Percentiles rank a stretch among this genome's conserved stretches.
These are phyloP conservation scores for Reinhardtius hippoglossoides DNA, from an alignment of 2,113 vertebrate species.

Conservation along the genomic window DNA sequence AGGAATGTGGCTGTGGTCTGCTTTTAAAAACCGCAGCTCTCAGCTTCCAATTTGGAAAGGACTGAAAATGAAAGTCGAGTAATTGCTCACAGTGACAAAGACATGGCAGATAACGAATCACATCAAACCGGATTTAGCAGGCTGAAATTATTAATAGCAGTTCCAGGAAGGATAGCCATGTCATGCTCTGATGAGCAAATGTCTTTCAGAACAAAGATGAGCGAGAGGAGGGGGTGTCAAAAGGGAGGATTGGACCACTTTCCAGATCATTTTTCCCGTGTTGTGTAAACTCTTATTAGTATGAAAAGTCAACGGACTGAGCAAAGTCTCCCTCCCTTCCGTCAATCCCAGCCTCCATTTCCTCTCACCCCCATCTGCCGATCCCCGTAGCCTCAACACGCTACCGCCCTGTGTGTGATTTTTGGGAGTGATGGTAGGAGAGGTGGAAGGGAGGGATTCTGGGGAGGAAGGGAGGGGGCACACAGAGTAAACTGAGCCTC, in stretches of 20 bases:
- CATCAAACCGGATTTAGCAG: conserved; percentile 64
- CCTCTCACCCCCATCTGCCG: conserved; percentile 33
- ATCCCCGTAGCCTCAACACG: conserved; percentile 35
- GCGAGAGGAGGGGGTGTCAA: neutral
- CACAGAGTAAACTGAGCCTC: conserved; percentile 75
- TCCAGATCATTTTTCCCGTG: conserved; percentile 28
- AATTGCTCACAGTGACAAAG: conserved; percentile 65
- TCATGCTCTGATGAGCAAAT: conserved; percentile 62
- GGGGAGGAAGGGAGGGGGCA: conserved; percentile 71
- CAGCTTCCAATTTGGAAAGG: conserved; percentile 48
- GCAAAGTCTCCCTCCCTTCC: conserved; percentile 37
- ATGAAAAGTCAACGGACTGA: conserved; percentile 51
- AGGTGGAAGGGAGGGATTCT: conserved; percentile 68
- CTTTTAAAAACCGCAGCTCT: conserved; percentile 48
- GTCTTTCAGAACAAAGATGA: conserved; percentile 36
- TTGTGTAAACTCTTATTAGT: conserved; percentile 63
- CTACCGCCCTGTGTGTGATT: conserved; percentile 59
- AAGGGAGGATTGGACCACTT: conserved; percentile 32
- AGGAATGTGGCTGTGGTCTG: conserved; percentile 52
- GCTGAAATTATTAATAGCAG: conserved; percentile 64
- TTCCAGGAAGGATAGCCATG: conserved; percentile 64
- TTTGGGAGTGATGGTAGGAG: conserved; percentile 61
- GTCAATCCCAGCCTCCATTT: conserved; percentile 47
- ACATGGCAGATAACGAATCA: conserved; percentile 64
- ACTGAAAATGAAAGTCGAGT: conserved; percentile 68